These are phyloP conservation scores for Oncorhynchus tshawytscha DNA, from an alignment of 2,113 vertebrate species.

Conservation along the genomic window DNA sequence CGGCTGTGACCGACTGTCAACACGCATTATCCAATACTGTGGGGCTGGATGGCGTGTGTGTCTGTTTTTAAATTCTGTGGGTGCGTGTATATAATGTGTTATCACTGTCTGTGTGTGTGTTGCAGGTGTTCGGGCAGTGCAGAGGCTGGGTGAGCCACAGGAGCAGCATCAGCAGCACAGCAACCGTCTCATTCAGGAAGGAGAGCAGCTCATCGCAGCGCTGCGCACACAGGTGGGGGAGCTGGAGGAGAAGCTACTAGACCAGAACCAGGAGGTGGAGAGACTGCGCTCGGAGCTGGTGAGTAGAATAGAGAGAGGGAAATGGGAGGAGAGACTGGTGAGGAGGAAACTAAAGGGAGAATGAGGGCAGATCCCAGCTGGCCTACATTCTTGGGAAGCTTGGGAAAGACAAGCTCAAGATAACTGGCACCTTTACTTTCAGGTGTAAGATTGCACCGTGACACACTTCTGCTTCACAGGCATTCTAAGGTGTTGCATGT, in stretches of 20 bases:
- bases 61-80: conserved; percentile 7
- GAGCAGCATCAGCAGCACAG: conserved; percentile 49
- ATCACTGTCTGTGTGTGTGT: conserved; percentile 24
- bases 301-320: conserved; percentile 43
- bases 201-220: conserved; percentile 71
- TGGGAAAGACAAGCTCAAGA: too few relatives aligned
- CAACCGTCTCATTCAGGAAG: conserved; percentile 68
- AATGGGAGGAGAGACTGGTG: conserved; percentile 35
- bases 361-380: conserved; percentile 79
- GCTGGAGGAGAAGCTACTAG: conserved; percentile 83
- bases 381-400: too few relatives aligned
- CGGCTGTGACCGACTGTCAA: background rate
- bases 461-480: conserved; percentile 24
- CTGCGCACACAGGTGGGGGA: conserved; percentile 84
- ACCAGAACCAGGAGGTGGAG: conserved; percentile 85
- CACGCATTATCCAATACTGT: background rate
- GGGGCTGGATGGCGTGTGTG: background rate
- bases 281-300: conserved; percentile 86
- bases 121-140: conserved; percentile 54
- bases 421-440: too few relatives aligned
- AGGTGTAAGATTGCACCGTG: conserved; percentile 84
- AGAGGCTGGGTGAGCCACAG: conserved; percentile 73
- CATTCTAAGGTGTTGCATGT: conserved; percentile 66
- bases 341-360: conserved; percentile 82
- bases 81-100: conserved; percentile 11